Evolutionary conservation across 2,888 invertebrate species (phyloP).

Genomic region (Cyrtodaria siliqua): DNA sequence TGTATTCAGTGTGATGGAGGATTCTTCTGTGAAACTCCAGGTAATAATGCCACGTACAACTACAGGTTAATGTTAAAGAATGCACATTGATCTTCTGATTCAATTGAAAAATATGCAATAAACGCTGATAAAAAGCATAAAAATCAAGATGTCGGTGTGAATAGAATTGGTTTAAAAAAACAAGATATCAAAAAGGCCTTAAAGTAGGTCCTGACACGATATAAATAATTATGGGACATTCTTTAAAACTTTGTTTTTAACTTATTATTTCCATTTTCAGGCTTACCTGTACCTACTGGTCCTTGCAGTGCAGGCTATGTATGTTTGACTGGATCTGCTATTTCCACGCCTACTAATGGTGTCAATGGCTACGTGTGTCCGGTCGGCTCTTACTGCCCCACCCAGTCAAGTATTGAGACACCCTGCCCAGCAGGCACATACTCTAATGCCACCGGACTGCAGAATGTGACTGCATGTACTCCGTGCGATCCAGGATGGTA

Average conservation of each 20-base stretch:
- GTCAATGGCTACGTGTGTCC: constrained; percentile 80
- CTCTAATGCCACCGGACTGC: constrained; percentile 76
- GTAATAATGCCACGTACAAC: too few species aligned
- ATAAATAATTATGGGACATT: too few species aligned
- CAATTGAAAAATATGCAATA: too few species aligned
- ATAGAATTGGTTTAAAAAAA: too few species aligned
- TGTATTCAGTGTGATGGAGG: constrained; percentile 80
- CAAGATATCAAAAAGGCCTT: too few species aligned
- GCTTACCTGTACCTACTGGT: constrained; percentile 69
- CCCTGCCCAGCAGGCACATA: constrained; percentile 83
- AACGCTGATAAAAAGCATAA: too few species aligned
- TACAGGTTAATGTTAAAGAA: too few species aligned
- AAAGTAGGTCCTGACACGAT: too few species aligned
- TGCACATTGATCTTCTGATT: too few species aligned
- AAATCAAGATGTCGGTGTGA: too few species aligned
- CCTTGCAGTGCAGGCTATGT: constrained; percentile 83
- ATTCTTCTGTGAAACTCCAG: constrained; percentile 72
- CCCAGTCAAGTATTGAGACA: constrained; percentile 77
- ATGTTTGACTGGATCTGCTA: constrained; percentile 77
- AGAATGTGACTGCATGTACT: constrained; percentile 79
- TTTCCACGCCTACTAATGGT: constrained; percentile 78
- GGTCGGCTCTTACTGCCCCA: constrained; percentile 81
- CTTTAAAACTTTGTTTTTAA: background rate
- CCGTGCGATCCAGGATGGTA: constrained; percentile 80
- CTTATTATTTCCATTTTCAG: constrained; percentile 9